These are phyloP conservation scores for Suillia variegata DNA, from an alignment of 2,888 invertebrate genomes.

Conservation along the genomic window DNA sequence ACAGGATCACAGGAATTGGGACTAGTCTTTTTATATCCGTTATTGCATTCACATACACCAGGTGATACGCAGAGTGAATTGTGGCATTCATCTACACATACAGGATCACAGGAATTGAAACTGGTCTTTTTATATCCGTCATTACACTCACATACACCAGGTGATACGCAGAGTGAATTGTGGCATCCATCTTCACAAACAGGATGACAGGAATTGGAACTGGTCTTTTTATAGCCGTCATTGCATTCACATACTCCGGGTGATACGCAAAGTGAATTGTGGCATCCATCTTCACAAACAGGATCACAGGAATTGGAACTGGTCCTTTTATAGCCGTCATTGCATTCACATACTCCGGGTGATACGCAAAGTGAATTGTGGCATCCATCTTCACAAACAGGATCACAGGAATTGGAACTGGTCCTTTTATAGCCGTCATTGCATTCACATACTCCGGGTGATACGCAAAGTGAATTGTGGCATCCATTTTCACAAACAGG, in stretches of 20 bases:
- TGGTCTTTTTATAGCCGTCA: conserved; percentile 8
- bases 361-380: conserved; percentile 48
- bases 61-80: background rate
- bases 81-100: background rate
- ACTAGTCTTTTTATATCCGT: background rate
- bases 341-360: conserved; percentile 44
- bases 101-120: background rate
- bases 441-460: conserved; percentile 73
- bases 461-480: conserved; percentile 70
- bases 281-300: conserved; percentile 21
- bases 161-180: conserved; percentile 27
- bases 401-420: conserved; percentile 25
- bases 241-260: conserved; percentile 42
- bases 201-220: conserved; percentile 20
- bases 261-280: conserved; percentile 44
- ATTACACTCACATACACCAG: conserved; percentile 26
- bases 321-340: conserved; percentile 18
- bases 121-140: conserved; percentile 14
- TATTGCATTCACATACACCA: background rate
- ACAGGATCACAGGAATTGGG: conserved; percentile 8
- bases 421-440: conserved; percentile 65
- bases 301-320: background rate
- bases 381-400: conserved; percentile 32
- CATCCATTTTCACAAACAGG: conserved; percentile 64
- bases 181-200: conserved; percentile 19